phyloP scores from a whole-genome alignment of 2,888 invertebrate genomes.

The Dyspetes luteomarginatus region DNA sequence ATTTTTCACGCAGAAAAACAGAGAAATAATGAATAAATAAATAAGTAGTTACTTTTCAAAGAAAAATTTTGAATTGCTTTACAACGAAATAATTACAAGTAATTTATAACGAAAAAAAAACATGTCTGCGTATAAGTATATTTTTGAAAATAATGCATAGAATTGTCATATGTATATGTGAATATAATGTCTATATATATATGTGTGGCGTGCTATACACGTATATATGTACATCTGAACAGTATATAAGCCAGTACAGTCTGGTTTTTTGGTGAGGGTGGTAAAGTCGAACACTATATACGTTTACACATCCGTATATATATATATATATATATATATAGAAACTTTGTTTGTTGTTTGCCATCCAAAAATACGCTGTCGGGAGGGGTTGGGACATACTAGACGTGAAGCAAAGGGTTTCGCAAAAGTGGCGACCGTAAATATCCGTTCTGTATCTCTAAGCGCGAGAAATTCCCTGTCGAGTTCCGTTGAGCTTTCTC shows the following conservation, averaged over 20 bases:
- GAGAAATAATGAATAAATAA: neutral
- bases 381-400: neutral
- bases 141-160: too few species aligned
- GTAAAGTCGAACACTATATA: too few species aligned
- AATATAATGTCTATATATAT: too few species aligned
- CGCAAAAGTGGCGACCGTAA: slow-evolving; percentile 49
- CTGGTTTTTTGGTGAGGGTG: neutral
- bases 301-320: too few species aligned
- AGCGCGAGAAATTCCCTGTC: slow-evolving; percentile 38
- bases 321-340: neutral
- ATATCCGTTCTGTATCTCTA: slow-evolving; percentile 46
- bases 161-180: too few species aligned
- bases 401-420: slow-evolving; percentile 43
- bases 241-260: too few species aligned
- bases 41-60: neutral
- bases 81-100: too few species aligned
- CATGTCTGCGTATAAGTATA: too few species aligned
- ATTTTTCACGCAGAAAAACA: slow-evolving; percentile 1
- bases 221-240: too few species aligned
- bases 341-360: slow-evolving; percentile 39
- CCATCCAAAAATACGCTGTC: slow-evolving; percentile 41
- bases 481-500: slow-evolving; percentile 18
- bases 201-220: too few species aligned
- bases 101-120: too few species aligned
- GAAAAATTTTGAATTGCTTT: too few species aligned